Evolutionary conservation across 2,113 vertebrate species (phyloP), one percentile per base, ranked within the genome.

Genomic region (Catagonus wagneri): DNA sequence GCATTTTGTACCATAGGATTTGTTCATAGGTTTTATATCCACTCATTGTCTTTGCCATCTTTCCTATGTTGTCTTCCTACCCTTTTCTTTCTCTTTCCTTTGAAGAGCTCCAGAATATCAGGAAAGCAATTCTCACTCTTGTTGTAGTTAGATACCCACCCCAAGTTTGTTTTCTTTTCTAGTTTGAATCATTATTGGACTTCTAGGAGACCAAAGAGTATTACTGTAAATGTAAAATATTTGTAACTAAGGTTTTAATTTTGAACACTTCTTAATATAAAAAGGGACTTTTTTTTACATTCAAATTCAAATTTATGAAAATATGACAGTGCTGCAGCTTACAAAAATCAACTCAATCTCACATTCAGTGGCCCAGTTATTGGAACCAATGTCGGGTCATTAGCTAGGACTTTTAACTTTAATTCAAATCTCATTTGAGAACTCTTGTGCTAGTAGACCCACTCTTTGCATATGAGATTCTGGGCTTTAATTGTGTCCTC

Each of bases 241-340:
- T 36, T 78, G 34, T 29, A 32, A 29, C 29, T 50, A 20, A 96
- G 69, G 15, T 20, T 56, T 95, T 95, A 8, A 90, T 87, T 84
- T 88, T 71, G 27, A 85, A 39, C 2, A 52, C 69, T 79, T 86
- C 19, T 54, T 80, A 87, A n/a, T 74, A 80, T 54, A 79, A 63
- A 88, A 63, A 44, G 3, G 23, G 2, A 13, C 34, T 58, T 36
- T 85, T 29, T 84, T 19, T 16, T 44, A 39, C 7, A 74, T 65
- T 85, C 19, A 81, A 32, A 56, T 78, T 93, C 32, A 85, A 58
- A 61, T 22, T 81, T 81, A 92, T 76, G 22, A 95, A 92, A 89
- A 34, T 52, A 74, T 25, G 39, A 34, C 13, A 81, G 19, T 27
- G 23, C 9, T 29, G 39, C 2, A 39, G 36, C 10, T 89, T 58